phyloP scores from a whole-genome alignment of 30 jellyfish, hydroid and myxozoan genomes.

The Hydractinia echinata region DNA sequence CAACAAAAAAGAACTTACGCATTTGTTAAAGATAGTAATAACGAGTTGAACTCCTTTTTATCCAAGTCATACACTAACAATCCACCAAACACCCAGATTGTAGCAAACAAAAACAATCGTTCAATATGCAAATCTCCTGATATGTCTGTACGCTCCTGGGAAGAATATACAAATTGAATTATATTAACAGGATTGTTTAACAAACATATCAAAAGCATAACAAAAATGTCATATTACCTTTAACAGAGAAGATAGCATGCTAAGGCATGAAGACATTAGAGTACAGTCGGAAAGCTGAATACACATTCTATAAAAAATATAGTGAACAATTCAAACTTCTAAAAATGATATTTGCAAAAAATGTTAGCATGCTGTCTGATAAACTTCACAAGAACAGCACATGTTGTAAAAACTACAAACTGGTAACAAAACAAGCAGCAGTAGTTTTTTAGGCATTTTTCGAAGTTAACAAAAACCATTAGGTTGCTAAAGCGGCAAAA shows the following conservation, averaged over 20 bases:
- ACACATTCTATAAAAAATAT: slow-evolving; percentile 38
- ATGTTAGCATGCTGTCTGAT: too few species aligned
- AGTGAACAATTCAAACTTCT: neutral
- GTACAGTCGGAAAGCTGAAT: slow-evolving; percentile 58
- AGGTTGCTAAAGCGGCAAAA: too few species aligned
- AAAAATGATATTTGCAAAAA: neutral
- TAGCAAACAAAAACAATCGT: slow-evolving; percentile 61
- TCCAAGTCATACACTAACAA: slow-evolving; percentile 57
- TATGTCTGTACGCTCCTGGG: slow-evolving; percentile 70
- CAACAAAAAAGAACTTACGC: slow-evolving; percentile 44
- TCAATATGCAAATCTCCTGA: slow-evolving; percentile 87
- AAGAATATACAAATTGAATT: neutral
- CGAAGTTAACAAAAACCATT: neutral
- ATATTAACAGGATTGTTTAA: too few species aligned
- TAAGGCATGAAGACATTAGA: slow-evolving; percentile 66
- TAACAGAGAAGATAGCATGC: slow-evolving; percentile 33
- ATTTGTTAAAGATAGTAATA: slow-evolving; percentile 50
- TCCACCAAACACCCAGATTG: slow-evolving; percentile 91
- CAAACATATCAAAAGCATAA: too few species aligned
- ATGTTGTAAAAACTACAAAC: neutral
- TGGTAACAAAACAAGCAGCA: too few species aligned
- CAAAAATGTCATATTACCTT: slow-evolving; percentile 21
- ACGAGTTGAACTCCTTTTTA: slow-evolving; percentile 58
- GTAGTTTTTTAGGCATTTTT: slow-evolving; percentile 33
- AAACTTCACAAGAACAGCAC: too few species aligned